Base-by-base conservation (phyloP, 2,888 invertebrate genomes). In the Lissonota sp. region DNA sequence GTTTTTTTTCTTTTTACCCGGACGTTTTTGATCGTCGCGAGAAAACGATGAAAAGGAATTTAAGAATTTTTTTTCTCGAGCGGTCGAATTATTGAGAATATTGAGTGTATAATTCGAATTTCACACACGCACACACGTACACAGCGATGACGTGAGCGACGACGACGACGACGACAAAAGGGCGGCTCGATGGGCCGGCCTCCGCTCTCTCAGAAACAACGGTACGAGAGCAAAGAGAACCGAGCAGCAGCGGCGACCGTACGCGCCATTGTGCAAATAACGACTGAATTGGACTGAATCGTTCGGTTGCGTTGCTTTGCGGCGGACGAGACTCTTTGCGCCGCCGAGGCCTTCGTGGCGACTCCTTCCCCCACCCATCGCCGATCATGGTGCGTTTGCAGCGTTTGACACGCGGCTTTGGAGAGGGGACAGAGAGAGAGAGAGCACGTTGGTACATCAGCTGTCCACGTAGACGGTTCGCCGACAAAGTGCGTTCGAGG, bases 181-280 rank as follows among this genome's bases (percentile, higher is more conserved):
- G 79, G 86, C 83, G 83, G 84, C 83, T 86, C 85, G 87, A 86
- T 89, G 90, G 89, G 90, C 91, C 91, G 83, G 86, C 91, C 88
- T 88, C 88, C 90, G 91, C 91, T 90, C 88, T 90, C 88, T 92
- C 91, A 92, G 90, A 91, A 90, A 92, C 90, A 88, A 83, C 84
- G 77, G 80, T 79, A 86, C 78, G 80, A 53, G 53, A 69, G 75
- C 77, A 78, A 58, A 53, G 75, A 73, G 63, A 86, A 73, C 76
- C 75, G 73, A 70, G 74, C 84, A 72, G 75, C 74, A 86, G 71
- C 80, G 86, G 80, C 85, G 67, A 88, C 86, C 86, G 84, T 84
- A 80, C 89, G 85, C 88, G 90, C 91, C 92, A 92, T 92, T 88
- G 91, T 91, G 90, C 90, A 88, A 89, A 87, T 88, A 87, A 89